Percentiles rank a stretch among this genome's conserved stretches.
These are phyloP conservation scores for Mobula birostris DNA, from an alignment of 2,113 vertebrate species.

Conservation along the genomic window DNA sequence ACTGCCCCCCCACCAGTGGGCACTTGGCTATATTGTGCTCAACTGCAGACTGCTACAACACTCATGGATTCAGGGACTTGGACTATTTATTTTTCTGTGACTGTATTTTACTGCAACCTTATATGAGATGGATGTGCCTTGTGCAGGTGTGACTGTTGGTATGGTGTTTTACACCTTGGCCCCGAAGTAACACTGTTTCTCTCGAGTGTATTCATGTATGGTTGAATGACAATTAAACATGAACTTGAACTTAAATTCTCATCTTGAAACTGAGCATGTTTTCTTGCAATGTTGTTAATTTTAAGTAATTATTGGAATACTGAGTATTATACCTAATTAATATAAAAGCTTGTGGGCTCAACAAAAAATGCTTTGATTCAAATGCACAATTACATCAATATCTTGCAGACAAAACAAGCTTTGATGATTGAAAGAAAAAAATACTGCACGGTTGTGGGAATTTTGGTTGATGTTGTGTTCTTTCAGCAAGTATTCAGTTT, in stretches of 20 bases:
- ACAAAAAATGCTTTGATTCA: conserved; percentile 15
- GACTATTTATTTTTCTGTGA: too few species aligned
- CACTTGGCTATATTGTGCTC: too few species aligned
- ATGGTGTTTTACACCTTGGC: too few species aligned
- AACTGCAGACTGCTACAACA: too few species aligned
- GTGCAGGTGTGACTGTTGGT: too few species aligned
- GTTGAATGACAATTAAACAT: too few species aligned
- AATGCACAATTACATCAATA: neutral
- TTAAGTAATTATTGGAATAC: conserved; percentile 15
- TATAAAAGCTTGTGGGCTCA: neutral
- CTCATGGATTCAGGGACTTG: too few species aligned
- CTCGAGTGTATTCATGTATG: too few species aligned
- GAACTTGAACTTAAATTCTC: neutral
- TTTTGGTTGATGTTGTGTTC: conserved; percentile 22
- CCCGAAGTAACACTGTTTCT: too few species aligned
- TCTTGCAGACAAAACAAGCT: conserved; percentile 36
- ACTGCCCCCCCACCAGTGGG: too few species aligned
- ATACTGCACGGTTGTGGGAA: conserved; percentile 30
- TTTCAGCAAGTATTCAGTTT: conserved; percentile 22
- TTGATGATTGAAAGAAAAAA: conserved; percentile 34
- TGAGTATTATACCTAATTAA: conserved; percentile 8
- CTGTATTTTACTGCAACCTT: too few species aligned
- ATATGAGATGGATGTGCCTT: too few species aligned
- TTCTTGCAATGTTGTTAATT: neutral
- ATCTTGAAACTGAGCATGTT: conserved; percentile 5